Evolutionary conservation across 2,888 invertebrate species (phyloP).

Genomic region (Opisthograptis luteolata): DNA sequence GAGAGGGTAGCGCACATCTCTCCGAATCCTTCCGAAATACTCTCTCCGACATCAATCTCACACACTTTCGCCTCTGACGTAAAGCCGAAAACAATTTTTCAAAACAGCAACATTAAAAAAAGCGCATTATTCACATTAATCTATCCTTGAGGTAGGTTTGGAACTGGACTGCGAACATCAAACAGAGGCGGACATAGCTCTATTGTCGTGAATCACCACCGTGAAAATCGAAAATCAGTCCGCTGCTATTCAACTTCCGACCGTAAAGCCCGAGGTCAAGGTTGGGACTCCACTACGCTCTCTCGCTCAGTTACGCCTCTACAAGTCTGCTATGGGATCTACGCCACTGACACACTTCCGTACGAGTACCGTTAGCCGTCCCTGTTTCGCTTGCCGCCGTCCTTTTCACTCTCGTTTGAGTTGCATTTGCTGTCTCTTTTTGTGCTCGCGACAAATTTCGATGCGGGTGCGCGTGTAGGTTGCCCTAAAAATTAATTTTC

Average conservation of each 20-base stretch:
- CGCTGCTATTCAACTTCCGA: slow-evolving; percentile 50
- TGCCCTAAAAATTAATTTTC: slow-evolving; percentile 79
- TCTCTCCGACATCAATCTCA: slow-evolving; percentile 20
- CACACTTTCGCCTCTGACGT: slow-evolving; percentile 22
- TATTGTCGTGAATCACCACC: slow-evolving; percentile 79
- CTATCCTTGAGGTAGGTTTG: slow-evolving; percentile 78
- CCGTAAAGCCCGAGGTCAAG: slow-evolving; percentile 66
- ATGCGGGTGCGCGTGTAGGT: slow-evolving; percentile 80
- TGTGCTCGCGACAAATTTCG: slow-evolving; percentile 79
- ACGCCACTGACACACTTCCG: slow-evolving; percentile 84
- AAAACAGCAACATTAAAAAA: slow-evolving; percentile 19
- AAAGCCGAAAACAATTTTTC: slow-evolving; percentile 24
- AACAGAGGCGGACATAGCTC: slow-evolving; percentile 69
- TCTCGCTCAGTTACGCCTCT: slow-evolving; percentile 61
- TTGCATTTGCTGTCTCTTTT: slow-evolving; percentile 61
- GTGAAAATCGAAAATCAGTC: slow-evolving; percentile 81
- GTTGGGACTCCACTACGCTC: slow-evolving; percentile 59
- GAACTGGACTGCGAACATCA: slow-evolving; percentile 67
- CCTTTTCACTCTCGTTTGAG: slow-evolving; percentile 78
- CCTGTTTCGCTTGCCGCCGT: slow-evolving; percentile 69
- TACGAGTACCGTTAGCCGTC: slow-evolving; percentile 81
- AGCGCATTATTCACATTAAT: slow-evolving; percentile 30
- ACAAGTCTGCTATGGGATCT: slow-evolving; percentile 56
- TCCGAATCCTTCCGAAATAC: slow-evolving; percentile 12
- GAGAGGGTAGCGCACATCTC: slow-evolving; percentile 1